Evolutionary conservation across 2,113 vertebrate genomes (phyloP).

Genomic region (Cettia cetti): DNA sequence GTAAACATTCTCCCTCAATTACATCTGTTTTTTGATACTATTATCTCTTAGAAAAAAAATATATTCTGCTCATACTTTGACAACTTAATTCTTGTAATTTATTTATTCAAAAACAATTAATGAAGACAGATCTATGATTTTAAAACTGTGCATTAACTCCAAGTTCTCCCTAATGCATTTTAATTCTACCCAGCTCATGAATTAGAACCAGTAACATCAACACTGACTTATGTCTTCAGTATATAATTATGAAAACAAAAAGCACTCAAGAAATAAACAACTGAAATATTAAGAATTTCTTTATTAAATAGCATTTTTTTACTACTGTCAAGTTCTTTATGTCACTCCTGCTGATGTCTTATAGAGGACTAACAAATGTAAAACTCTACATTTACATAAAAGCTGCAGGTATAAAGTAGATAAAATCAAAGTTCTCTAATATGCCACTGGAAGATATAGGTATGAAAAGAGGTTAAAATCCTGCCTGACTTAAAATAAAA

Average conservation of each 20-base stretch:
- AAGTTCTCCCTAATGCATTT: neutral
- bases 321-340: neutral
- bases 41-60: neutral
- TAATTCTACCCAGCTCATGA: neutral
- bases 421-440: neutral
- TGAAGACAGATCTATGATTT: neutral
- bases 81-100: neutral
- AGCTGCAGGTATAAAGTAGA: neutral
- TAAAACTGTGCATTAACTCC: neutral
- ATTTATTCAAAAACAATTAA: neutral
- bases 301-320: neutral
- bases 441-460: neutral
- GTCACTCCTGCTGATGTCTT: neutral
- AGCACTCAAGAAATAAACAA: neutral
- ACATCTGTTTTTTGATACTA: neutral
- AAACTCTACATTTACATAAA: neutral
- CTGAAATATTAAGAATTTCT: neutral
- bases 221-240: neutral
- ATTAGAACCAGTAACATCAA: neutral
- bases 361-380: neutral
- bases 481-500: neutral
- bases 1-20: neutral
- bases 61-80: neutral
- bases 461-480: neutral
- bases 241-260: neutral